Base-by-base conservation (phyloP, 1,140 invertebrate genomes). In the Nylanderia fulva region DNA sequence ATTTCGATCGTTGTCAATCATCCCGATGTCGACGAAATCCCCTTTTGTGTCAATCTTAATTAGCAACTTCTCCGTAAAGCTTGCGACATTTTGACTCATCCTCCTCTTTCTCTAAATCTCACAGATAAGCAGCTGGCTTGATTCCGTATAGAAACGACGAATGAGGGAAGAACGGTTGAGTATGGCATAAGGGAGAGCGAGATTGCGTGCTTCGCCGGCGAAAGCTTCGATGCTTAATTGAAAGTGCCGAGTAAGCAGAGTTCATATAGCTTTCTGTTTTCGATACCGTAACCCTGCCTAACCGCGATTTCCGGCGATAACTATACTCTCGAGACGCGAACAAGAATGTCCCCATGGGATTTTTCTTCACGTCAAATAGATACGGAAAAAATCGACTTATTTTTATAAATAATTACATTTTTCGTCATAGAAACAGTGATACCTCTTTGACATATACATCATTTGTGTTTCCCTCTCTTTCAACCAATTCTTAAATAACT, bases 221-320 rank as follows among this genome's bases (percentile, higher is more conserved):
- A 87, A 84, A 79, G 83, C 72, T 75, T 63, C 69, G 76, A 69
- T 79, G 86, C 83, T 90, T 89, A 87, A 89, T 90, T 89, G 88
- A 90, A 89, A 90, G 48, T 69, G 83, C 76, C 88, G 72, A 87
- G 45, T 87, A 90, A 90, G 86, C 88, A 52, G 60, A 33, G 64
- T 6, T 52, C 75, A 13, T 61, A 36, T 61, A 36, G 77, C 87
- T 80, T n/a, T 83, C 72, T 80, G 68, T 87, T 88, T 79, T 84
- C 68, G 45, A n/a, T 11, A 29, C 3, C 68, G 36, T 52, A 21
- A 64, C 24, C 33, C 29, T 29, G 33, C 18, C 24, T 36, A 33
- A 39, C 18, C 21, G 39, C 54, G 72, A 75, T 66, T 76, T 76
- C 69, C 86, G 54, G 15, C 36, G 15, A 33, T 27, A n/a, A 13